Evolutionary conservation across 2,113 vertebrate genomes (phyloP).

Genomic region (Solea senegalensis): DNA sequence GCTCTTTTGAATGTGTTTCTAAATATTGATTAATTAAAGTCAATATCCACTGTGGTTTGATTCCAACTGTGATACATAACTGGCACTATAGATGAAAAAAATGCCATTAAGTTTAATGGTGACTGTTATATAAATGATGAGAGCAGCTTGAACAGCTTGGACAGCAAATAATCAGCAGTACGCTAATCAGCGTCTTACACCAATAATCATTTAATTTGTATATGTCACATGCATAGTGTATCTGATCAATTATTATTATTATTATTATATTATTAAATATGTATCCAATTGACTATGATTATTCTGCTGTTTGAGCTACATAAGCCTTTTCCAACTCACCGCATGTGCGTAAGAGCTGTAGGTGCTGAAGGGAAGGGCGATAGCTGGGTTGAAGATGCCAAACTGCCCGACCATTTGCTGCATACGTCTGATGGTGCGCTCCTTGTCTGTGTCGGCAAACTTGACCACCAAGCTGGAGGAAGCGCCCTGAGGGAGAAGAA

Average conservation of each 20-base stretch:
- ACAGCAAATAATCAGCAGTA: not conserved
- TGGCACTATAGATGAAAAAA: too few species aligned
- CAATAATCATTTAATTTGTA: too few species aligned
- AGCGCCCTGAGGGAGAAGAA: conserved; percentile 85
- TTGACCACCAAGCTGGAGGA: conserved; percentile 99
- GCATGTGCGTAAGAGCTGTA: conserved; percentile 99
- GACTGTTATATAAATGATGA: too few species aligned
- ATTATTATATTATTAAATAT: too few species aligned
- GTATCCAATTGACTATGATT: not conserved
- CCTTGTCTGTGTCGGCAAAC: conserved; percentile 99
- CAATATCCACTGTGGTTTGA: not conserved
- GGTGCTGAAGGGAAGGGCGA: conserved; percentile 96
- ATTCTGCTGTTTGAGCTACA: not conserved
- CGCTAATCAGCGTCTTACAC: too few species aligned
- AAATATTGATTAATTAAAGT: not conserved
- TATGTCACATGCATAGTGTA: too few species aligned
- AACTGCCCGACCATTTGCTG: conserved; percentile 99
- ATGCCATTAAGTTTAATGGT: too few species aligned
- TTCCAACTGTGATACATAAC: not conserved
- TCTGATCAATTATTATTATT: too few species aligned
- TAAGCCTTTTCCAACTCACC: conserved; percentile 84
- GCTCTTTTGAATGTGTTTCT: conserved; percentile 11
- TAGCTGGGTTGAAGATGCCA: conserved; percentile 96
- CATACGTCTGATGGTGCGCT: conserved; percentile 96
- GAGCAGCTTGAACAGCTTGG: not conserved